Evolutionary conservation across 2,113 vertebrate species (phyloP), one percentile per base, ranked within the genome.

Genomic region (Ranitomeya imitator): DNA sequence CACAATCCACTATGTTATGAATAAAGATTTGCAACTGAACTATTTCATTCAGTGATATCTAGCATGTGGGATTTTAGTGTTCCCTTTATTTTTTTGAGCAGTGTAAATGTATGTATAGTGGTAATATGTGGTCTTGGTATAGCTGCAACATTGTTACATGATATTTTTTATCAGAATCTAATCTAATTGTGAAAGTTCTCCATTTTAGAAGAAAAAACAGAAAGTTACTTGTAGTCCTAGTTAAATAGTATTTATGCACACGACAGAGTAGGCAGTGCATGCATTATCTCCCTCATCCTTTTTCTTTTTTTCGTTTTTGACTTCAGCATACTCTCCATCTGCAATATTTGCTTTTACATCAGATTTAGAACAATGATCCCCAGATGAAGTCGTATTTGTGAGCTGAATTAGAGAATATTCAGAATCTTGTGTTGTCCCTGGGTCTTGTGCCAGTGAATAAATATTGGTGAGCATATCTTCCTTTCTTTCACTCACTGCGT

Each of bases 401-500:
- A 67, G 3, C 10, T 77, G 51, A 0, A 51, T 0, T 0, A 31
- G 59, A 14, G 45, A 59, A 57, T 18, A 76, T 11, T 13, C 73
- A 14, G 13, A 31, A 3, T 79, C 26, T 13, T 31, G 37, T 4
- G 19, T 11, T 11, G 71, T 21, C 1, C 15, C 11, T 54, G 89
- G 76, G 0, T 3, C 15, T 6, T 37, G 23, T 12, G 37, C 83
- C 0, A 76, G 37, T 5, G 74, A 89, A 23, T 89, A 90, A 21
- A 86, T 6, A 2, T 0, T 7, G 23, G 57, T 57, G 23, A 7
- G 15, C 16, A 21, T 55, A 5, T 21, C 9, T 8, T 31, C 3
- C 8, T 2, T 37, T 3, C 61, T 45, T 8, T 57, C 45, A 76
- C 80, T 79, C 0, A 89, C 13, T 23, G 89, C 90, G n/a, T 91